phyloP scores from a whole-genome alignment of 2,888 invertebrate species.

The Apamea sordens region DNA sequence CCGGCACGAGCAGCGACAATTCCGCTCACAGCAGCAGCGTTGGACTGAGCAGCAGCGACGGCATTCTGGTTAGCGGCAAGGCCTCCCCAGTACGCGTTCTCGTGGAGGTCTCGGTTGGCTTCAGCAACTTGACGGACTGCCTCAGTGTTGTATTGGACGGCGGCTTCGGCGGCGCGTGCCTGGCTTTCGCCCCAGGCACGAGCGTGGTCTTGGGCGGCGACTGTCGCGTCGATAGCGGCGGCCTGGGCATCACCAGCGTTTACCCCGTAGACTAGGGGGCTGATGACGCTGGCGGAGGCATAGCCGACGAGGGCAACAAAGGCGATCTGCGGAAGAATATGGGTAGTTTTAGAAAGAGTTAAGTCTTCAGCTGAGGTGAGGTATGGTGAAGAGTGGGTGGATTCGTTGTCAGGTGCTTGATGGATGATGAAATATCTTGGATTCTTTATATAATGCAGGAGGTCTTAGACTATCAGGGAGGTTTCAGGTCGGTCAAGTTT shows the following conservation, averaged over 20 bases:
- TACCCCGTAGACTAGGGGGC: constrained; percentile 80
- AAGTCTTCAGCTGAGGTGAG: not conserved
- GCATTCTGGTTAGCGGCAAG: constrained; percentile 84
- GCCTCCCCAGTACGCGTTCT: constrained; percentile 86
- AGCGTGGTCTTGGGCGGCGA: constrained; percentile 81
- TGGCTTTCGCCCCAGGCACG: constrained; percentile 83
- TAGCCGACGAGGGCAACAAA: constrained; percentile 88
- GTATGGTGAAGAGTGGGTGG: not conserved
- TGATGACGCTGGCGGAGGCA: constrained; percentile 84
- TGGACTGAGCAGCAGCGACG: constrained; percentile 86
- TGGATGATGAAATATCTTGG: not conserved
- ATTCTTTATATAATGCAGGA: not conserved
- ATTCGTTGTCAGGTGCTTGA: too few relatives aligned
- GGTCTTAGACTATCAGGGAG: not conserved
- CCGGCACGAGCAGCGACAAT: constrained; percentile 70
- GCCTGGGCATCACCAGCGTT: constrained; percentile 87
- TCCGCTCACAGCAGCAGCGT: constrained; percentile 84
- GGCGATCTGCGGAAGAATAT: constrained; percentile 79
- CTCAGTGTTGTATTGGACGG: constrained; percentile 82
- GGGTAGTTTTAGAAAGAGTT: not conserved
- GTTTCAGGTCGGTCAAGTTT: not conserved
- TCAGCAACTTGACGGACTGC: constrained; percentile 81
- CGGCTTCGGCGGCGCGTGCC: constrained; percentile 84
- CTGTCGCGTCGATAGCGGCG: constrained; percentile 85
- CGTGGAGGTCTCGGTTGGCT: constrained; percentile 82